Evolutionary conservation across 2,113 vertebrate species (phyloP).

Genomic region (Galeopterus variegatus): DNA sequence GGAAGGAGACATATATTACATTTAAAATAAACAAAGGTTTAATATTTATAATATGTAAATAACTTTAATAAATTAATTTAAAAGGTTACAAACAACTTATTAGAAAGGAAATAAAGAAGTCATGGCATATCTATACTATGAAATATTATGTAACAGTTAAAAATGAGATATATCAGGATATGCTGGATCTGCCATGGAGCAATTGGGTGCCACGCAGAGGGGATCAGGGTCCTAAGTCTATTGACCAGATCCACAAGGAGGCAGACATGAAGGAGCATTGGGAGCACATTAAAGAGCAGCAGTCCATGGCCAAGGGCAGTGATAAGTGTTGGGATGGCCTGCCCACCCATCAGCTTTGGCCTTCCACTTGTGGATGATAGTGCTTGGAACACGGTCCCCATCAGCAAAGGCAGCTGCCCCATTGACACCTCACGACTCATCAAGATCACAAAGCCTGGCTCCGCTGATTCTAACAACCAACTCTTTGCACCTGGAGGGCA

Average conservation of each 20-base stretch:
- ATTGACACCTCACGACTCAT: conserved; percentile 96
- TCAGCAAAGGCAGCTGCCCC: conserved; percentile 96
- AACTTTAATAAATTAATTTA: no score
- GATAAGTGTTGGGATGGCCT: conserved; percentile 92
- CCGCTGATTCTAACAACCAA: conserved; percentile 96
- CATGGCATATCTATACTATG: no score
- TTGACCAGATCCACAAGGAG: conserved; percentile 99
- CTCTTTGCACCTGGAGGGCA: conserved; percentile 96
- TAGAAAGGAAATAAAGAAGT: no score
- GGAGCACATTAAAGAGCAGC: conserved; percentile 98
- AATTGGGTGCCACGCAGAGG: conserved; percentile 97
- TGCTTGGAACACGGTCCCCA: conserved; percentile 98
- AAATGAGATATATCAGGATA: conserved; percentile 89
- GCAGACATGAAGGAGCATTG: conserved; percentile 97
- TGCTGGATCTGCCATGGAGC: conserved; percentile 95
- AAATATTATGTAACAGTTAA: no score
- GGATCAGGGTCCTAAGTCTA: conserved; percentile 98
- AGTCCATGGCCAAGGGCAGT: conserved; percentile 95
- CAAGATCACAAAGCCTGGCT: conserved; percentile 98
- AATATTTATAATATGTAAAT: no score
- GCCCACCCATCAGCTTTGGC: conserved; percentile 88
- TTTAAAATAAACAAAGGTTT: no score
- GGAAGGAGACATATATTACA: no score
- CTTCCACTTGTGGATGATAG: conserved; percentile 93
- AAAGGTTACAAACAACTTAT: no score